A percentile compares a stretch with the other conserved stretches of the same genome.
phyloP scores from a whole-genome alignment of 2,888 invertebrate genomes.

The Drosophila hawaiiensis region DNA sequence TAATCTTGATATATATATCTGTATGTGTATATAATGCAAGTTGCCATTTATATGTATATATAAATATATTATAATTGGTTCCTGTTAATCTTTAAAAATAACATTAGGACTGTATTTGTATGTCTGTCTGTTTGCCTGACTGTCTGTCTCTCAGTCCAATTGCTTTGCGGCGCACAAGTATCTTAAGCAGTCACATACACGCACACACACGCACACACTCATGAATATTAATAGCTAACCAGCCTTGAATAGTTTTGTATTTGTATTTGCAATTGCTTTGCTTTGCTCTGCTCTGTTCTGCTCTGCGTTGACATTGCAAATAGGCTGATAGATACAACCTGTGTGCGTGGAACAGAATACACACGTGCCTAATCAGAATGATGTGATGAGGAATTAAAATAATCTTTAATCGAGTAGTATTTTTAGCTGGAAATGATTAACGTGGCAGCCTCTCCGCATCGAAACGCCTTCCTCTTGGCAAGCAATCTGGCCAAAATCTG shows the following conservation, averaged over 20 bases:
- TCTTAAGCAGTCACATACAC: constrained; percentile 65
- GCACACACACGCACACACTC: constrained; percentile 32
- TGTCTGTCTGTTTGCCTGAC: neutral
- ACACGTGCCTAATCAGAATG: constrained; percentile 79
- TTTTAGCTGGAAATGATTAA: constrained; percentile 67
- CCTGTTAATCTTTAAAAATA: constrained; percentile 64
- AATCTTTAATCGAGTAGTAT: constrained; percentile 61
- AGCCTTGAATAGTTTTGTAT: constrained; percentile 37
- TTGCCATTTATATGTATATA: constrained; percentile 13
- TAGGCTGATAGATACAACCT: constrained; percentile 29
- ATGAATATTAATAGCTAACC: constrained; percentile 70
- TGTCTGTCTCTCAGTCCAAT: constrained; percentile 4
- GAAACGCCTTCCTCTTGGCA: constrained; percentile 20
- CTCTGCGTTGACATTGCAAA: constrained; percentile 68
- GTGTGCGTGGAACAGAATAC: constrained; percentile 16
- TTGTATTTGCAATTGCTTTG: constrained; percentile 75
- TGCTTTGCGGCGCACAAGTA: constrained; percentile 44
- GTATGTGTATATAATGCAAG: constrained; percentile 1
- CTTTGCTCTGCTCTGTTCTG: constrained; percentile 12
- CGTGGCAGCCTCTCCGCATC: constrained; percentile 38
- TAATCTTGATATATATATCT: neutral
- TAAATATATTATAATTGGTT: too few relatives aligned
- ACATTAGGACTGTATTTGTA: constrained; percentile 16
- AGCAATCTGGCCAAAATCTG: constrained; percentile 74
- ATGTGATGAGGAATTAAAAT: constrained; percentile 70